These are phyloP conservation scores for Pachyrhynchus sulphureomaculatus DNA, from an alignment of 1,140 invertebrate genomes.

Conservation along the genomic window DNA sequence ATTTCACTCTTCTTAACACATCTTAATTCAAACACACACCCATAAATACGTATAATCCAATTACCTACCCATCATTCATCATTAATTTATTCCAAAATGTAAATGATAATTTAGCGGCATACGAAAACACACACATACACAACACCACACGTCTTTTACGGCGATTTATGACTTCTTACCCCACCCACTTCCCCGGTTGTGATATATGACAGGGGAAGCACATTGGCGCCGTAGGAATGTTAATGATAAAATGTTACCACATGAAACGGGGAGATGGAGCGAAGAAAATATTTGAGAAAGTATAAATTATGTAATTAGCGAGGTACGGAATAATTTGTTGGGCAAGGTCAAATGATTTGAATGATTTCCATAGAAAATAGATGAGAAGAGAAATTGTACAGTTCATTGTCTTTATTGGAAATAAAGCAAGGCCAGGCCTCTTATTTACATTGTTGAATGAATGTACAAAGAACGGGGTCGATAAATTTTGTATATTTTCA, in stretches of 20 bases:
- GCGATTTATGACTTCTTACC: conserved; percentile 40
- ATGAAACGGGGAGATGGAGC: conserved; percentile 12
- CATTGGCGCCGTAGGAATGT: conserved; percentile 43
- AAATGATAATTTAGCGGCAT: conserved; percentile 26
- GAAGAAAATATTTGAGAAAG: conserved; percentile 6
- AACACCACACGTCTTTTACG: conserved; percentile 17
- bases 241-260: conserved; percentile 42
- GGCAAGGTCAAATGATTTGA: conserved; percentile 10
- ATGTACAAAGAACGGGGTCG: too few relatives aligned
- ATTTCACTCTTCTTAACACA: too few relatives aligned
- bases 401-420: too few relatives aligned
- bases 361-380: too few relatives aligned
- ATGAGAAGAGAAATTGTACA: too few relatives aligned
- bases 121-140: conserved; percentile 18
- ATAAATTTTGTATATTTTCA: too few relatives aligned
- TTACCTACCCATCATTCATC: conserved; percentile 22
- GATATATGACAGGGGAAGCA: conserved; percentile 42
- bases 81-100: conserved; percentile 21
- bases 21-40: too few relatives aligned
- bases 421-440: too few relatives aligned
- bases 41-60: neutral
- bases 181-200: conserved; percentile 43
- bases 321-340: conserved; percentile 16
- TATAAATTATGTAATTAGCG: conserved; percentile 26
- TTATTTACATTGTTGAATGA: too few relatives aligned